phyloP scores from a whole-genome alignment of 2,888 invertebrate genomes.

The Sacculina carcini region DNA sequence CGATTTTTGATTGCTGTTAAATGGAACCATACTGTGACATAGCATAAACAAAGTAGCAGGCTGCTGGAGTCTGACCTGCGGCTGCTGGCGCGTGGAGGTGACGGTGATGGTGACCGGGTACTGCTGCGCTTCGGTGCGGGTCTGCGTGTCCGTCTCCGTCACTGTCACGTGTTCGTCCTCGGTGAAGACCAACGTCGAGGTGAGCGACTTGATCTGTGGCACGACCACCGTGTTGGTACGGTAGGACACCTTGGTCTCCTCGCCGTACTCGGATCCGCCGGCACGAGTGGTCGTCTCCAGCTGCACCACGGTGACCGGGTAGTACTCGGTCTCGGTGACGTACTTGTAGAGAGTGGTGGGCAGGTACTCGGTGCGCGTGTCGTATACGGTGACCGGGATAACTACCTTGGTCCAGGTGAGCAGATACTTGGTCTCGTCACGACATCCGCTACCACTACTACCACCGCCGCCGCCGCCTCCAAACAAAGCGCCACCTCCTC shows the following conservation, averaged over 20 bases:
- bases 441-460: not conserved
- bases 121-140: not conserved
- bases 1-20: no score
- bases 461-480: not conserved
- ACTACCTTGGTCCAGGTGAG: conserved; percentile 3
- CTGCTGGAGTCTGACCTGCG: no score
- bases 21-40: no score
- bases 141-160: not conserved
- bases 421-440: conserved; percentile 2
- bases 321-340: conserved; percentile 2
- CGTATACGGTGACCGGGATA: not conserved
- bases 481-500: not conserved
- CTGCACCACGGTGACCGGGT: not conserved
- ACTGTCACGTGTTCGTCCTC: not conserved
- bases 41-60: no score
- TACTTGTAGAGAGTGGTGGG: conserved; percentile 3
- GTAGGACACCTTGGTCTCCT: conserved; percentile 3
- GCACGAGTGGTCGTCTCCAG: conserved; percentile 2
- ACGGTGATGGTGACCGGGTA: not conserved
- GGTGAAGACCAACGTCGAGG: conserved; percentile 1
- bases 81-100: not conserved
- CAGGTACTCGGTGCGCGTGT: conserved; percentile 2
- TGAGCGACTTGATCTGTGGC: not conserved
- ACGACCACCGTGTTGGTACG: not conserved
- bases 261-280: conserved; percentile 2